Base-by-base conservation (phyloP, 2,113 vertebrate species). In the Paralichthys olivaceus region DNA sequence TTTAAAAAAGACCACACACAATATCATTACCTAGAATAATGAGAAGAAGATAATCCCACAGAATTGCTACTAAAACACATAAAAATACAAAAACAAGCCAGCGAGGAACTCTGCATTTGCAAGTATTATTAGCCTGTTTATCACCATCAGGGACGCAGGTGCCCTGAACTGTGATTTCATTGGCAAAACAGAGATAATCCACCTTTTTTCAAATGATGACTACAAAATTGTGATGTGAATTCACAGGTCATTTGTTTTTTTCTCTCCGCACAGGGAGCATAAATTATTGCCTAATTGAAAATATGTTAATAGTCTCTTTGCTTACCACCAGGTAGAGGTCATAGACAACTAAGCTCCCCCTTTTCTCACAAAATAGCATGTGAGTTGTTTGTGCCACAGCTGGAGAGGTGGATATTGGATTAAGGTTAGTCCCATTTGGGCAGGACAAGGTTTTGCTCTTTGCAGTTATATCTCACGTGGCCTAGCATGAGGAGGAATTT, bases 71-170 rank as follows among this genome's bases (percentile, higher is more conserved):
- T 69, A 43, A 75, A 45, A 49, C 4, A 32, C 5, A 72, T 49
- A 71, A 79, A 43, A 19, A 19, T 59, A 37, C 61, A 74, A 14
- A 54, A 58, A 63, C 32, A 63, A 13, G 28, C 37, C 8, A 14
- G 40, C 9, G n/a, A 34, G 66, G 45, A 78, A 65, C 2, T 60
- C 59, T 65, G 57, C 45, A 47, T 78, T 72, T 75, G 23, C 64
- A 63, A 60, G 28, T 51, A 28, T 66, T 65, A 83, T 83, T 61
- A 65, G 28, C 3, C 14, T 6, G 49, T 80, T 69, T 60, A 47
- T 88, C 63, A 69, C 58, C 66, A 66, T 62, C 15, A 65, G 37
- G 65, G 20, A 6, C 0, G 49, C 49, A 68, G 13, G 14, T 14
- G 15, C 26, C 47, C 58, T 17, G 25, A 47, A 47, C 37, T 49